Evolutionary conservation across 2,797 vertebrate species (phyloP), one percentile per base, ranked within the genome.

Genomic region (Fringilla coelebs): DNA sequence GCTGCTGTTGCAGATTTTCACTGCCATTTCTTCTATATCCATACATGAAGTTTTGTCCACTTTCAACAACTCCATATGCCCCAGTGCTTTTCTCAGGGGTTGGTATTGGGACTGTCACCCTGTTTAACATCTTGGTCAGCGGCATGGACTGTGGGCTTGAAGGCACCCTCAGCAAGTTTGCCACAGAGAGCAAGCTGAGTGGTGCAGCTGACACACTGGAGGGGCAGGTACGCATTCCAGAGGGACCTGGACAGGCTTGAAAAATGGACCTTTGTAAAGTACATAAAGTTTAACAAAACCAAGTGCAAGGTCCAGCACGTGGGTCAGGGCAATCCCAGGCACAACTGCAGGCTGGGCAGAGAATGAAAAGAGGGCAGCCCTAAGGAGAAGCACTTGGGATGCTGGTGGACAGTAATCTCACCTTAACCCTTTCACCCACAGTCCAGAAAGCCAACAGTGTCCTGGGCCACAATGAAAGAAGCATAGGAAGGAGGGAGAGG

Each of bases 181-280:
- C 20, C 25, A n/a, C 9, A 10, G 31, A 67, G 40, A 32, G 21
- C 17, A 19, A 54, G 15, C 9, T 73, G 4, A 26, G 29, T 16
- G 8, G 9, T 3, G 18, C 20, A 12, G 25, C 19, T 0, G 1
- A 26, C 20, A 22, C 2, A 9, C 17, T 11, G 41, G 10, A 54
- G 15, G 40, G 7, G 6, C n/a, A 22, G 14, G 10, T 13, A 22
- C 2, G 3, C 16, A 15, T 18, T 38, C 24, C 29, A 21, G 40
- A 52, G 10, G 26, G 21, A 40, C 10, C 14, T 16, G 10, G 45
- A 29, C 36, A 72, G 6, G 13, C 21, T 40, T 9, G 11, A 60
- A 34, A 52, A 46, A 51, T 21, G 2, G 17, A 16, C 13, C 3
- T 15, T 21, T 46, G 17, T 19, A 58, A 65, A 57, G 22, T 22